These are phyloP conservation scores for Sapayoa aenigma DNA, from an alignment of 2,113 vertebrate species.

Conservation along the genomic window DNA sequence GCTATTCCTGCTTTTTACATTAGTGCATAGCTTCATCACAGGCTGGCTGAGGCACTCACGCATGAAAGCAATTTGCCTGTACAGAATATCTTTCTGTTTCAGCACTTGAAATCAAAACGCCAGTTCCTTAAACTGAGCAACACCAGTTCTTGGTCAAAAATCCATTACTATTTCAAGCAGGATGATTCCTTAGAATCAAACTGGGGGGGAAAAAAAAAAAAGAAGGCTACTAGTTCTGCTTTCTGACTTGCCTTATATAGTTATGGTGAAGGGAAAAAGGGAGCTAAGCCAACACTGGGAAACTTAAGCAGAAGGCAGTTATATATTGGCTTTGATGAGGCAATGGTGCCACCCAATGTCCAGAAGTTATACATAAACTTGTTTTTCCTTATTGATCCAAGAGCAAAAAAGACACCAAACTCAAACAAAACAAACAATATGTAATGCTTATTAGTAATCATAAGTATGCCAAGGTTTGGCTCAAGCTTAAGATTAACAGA, in stretches of 20 bases:
- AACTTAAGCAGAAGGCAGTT: background rate
- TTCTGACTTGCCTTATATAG: constrained; percentile 9
- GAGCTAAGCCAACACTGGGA: background rate
- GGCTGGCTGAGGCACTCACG: background rate
- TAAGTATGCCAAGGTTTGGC: background rate
- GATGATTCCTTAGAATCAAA: background rate
- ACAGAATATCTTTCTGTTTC: background rate
- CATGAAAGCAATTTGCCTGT: background rate
- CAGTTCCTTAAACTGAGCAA: background rate
- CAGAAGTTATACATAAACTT: background rate
- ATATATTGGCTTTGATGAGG: background rate
- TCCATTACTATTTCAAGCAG: background rate
- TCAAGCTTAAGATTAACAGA: background rate
- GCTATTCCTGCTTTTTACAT: background rate
- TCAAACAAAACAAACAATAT: background rate
- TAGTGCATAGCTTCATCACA: background rate
- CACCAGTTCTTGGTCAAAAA: background rate
- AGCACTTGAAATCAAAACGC: background rate
- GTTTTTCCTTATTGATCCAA: background rate
- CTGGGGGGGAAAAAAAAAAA: background rate
- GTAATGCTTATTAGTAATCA: background rate
- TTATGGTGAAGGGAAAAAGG: background rate
- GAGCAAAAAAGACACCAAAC: background rate
- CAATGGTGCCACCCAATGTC: constrained; percentile 55
- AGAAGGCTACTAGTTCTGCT: background rate